Conservation (phyloP, 2,113 vertebrate genomes). For the Seriola aureovittata region DNA sequence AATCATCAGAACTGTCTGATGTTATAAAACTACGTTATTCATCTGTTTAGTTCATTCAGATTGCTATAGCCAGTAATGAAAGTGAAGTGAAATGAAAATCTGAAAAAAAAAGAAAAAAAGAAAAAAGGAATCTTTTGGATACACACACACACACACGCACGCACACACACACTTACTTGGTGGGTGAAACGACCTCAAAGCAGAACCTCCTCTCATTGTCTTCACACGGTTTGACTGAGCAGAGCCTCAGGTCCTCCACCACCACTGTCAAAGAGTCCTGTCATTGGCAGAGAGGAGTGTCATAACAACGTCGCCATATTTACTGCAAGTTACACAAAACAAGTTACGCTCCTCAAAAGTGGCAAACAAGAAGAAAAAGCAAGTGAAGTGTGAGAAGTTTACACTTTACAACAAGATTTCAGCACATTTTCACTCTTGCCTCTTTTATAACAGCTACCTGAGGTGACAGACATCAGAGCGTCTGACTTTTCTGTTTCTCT, state of each 20-base stretch:
- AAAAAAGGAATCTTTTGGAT: not conserved
- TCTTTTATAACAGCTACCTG: slow-evolving; percentile 5
- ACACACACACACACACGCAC: too few relatives aligned
- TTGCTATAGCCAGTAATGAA: not conserved
- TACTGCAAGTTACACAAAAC: not conserved
- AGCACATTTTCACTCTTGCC: not conserved
- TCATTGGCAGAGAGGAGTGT: not conserved
- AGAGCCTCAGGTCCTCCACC: slow-evolving; percentile 95
- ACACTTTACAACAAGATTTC: not conserved
- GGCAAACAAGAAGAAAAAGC: not conserved
- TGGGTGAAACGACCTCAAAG: slow-evolving; percentile 98
- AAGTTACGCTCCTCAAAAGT: not conserved
- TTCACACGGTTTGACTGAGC: slow-evolving; percentile 97
- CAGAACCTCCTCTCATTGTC: slow-evolving; percentile 97
- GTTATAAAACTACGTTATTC: not conserved
- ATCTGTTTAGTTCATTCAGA: too few relatives aligned
- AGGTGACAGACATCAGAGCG: not conserved
- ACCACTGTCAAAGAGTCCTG: slow-evolving; percentile 97
- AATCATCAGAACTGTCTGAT: not conserved
- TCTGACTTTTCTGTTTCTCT: not conserved
- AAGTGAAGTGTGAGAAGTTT: slow-evolving; percentile 13
- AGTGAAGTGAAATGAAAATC: too few relatives aligned
- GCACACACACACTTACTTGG: slow-evolving; percentile 88
- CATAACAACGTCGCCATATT: not conserved
- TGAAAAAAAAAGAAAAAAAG: too few relatives aligned